phyloP scores from a whole-genome alignment of 2,797 vertebrate genomes.

The Phalloptychus januarius region DNA sequence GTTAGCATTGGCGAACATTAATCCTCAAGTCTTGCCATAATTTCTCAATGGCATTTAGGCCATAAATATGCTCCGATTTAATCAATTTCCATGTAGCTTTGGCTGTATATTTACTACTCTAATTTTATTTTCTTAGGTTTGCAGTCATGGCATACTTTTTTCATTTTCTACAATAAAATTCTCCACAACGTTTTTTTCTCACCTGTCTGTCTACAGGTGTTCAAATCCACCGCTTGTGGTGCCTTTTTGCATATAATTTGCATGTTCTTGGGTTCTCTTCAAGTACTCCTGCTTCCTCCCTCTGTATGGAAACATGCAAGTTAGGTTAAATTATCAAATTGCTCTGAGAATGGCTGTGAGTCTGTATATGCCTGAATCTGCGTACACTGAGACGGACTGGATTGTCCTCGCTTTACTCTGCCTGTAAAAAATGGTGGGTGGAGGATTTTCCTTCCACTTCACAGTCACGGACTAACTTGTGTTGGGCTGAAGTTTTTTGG shows the following conservation, averaged over 20 bases:
- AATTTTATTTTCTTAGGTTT: too few species aligned
- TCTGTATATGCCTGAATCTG: not conserved
- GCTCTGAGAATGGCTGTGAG: not conserved
- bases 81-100: not conserved
- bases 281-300: not conserved
- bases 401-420: not conserved
- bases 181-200: not conserved
- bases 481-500: not conserved
- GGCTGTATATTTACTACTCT: not conserved
- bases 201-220: not conserved
- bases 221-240: not conserved
- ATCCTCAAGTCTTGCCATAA: not conserved
- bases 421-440: not conserved
- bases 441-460: slow-evolving; percentile 6
- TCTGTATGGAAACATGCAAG: not conserved
- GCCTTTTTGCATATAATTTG: not conserved
- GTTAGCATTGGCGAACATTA: not conserved
- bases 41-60: not conserved
- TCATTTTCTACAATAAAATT: too few species aligned
- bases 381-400: not conserved
- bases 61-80: not conserved
- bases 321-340: not conserved
- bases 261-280: not conserved
- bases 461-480: not conserved
- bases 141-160: too few species aligned